phyloP scores from a whole-genome alignment of 2,113 vertebrate species.

The Panthera leo region DNA sequence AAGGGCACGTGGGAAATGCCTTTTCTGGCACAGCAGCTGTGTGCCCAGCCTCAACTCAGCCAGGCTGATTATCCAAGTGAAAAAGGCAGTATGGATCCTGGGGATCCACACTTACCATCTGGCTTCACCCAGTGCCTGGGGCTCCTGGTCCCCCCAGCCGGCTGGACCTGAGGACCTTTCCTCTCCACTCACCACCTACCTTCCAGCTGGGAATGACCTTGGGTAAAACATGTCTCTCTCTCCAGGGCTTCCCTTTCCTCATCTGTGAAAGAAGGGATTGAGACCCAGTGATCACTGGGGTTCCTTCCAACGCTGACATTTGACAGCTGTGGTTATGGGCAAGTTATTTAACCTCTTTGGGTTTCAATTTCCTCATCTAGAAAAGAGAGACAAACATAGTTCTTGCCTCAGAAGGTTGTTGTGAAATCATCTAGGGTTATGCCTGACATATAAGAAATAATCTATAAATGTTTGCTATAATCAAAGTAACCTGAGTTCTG shows the following conservation, averaged over 20 bases:
- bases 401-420: not conserved
- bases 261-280: not conserved
- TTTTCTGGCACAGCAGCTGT: not conserved
- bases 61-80: not conserved
- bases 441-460: conserved; percentile 50
- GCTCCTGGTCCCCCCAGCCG: fast-evolving
- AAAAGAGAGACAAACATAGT: conserved; percentile 23
- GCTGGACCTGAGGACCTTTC: not conserved
- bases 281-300: no score
- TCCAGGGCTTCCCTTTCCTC: not conserved
- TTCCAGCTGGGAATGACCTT: not conserved
- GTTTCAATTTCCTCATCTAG: conserved; percentile 39
- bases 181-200: not conserved
- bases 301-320: not conserved
- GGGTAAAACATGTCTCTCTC: not conserved
- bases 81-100: not conserved
- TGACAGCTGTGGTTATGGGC: not conserved
- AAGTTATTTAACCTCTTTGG: not conserved
- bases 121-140: fast-evolving
- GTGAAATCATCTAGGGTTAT: conserved; percentile 3
- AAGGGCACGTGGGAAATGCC: not conserved
- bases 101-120: no score
- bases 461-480: not conserved
- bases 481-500: not conserved
- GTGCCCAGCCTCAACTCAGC: not conserved